A percentile compares a stretch with the other conserved stretches of the same genome.
These are phyloP conservation scores for Hetaerina titia DNA, from an alignment of 2,888 invertebrate genomes.

Conservation along the genomic window DNA sequence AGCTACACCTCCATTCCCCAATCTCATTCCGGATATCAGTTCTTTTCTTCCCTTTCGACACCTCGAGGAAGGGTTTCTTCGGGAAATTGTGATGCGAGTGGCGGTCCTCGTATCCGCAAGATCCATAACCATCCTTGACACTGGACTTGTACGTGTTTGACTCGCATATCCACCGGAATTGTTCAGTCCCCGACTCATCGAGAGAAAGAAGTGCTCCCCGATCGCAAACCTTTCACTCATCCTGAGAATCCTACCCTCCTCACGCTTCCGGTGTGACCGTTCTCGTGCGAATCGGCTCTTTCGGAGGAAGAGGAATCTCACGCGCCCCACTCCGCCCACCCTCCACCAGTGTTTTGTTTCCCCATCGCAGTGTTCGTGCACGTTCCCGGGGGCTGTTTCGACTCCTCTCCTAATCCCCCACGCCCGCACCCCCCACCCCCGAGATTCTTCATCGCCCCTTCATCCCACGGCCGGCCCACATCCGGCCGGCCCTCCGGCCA, in stretches of 20 bases:
- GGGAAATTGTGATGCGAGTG: too few species aligned
- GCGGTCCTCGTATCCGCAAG: background rate
- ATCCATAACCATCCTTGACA: conserved; percentile 60
- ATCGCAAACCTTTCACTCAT: background rate
- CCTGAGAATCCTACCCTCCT: background rate
- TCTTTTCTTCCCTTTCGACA: conserved; percentile 41
- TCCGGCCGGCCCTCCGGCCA: conserved; percentile 41
- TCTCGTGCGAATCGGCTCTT: too few species aligned
- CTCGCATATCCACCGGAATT: background rate
- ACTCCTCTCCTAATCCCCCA: background rate
- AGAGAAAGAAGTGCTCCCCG: background rate
- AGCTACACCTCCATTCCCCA: background rate
- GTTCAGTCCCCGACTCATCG: background rate
- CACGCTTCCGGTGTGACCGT: background rate
- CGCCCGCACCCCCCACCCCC: background rate
- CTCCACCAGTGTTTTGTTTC: background rate
- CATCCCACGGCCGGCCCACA: background rate
- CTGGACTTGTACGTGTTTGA: conserved; percentile 63
- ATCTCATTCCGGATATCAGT: background rate
- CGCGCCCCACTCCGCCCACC: background rate
- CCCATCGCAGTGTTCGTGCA: background rate
- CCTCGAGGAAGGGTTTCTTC: conserved; percentile 68
- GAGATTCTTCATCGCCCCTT: background rate
- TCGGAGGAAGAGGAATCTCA: background rate
- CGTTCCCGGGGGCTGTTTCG: background rate